Evolutionary conservation across 2,888 invertebrate genomes (phyloP), one percentile per base, ranked within the genome.

Genomic region (Gymnocheta viridis): DNA sequence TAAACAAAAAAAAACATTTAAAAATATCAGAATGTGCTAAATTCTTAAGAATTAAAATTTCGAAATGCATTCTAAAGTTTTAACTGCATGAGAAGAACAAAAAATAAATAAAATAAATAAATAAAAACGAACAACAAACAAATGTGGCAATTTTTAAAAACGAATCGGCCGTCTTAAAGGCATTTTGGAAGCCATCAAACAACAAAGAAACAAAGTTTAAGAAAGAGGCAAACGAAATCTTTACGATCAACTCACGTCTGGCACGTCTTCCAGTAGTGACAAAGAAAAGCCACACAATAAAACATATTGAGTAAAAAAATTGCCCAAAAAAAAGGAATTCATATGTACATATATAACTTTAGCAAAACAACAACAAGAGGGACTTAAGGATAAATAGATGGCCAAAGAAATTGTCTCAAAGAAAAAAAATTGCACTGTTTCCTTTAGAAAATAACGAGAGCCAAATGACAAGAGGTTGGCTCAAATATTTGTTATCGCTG

Each of bases 191-290:
- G 41, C 17, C 29, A 35, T 67, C 67, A 47, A 70, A 60, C n/a
- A 67, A 44, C 27, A 54, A 35, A 35, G 64, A 44, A 12, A 41
- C 32, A 32, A 22, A 78, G 27, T 9, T 14, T 4, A 51, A 41
- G n/a, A 14, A 83, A 54, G 51, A 54, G 51, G 10, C 17, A 17
- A 78, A 69, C 72, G 77, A 85, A 84, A 86, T 86, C 86, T 85
- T 78, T 82, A 79, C 82, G 84, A 85, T 85, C 85, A 85, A 81
- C 84, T 86, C 85, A 85, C 85, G 86, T 85, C 85, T 82, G 67
- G 79, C 82, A 79, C 74, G 82, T 82, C 85, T 74, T 73, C 70
- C 66, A 82, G 74, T 29, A 62, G 78, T 82, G 82, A 79, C 82
- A 84, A 67, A 70, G 62, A 74, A 69, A 81, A 66, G n/a, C 1